Conservation (phyloP, 2,113 vertebrate genomes). For the Rhinoptilus africanus region DNA sequence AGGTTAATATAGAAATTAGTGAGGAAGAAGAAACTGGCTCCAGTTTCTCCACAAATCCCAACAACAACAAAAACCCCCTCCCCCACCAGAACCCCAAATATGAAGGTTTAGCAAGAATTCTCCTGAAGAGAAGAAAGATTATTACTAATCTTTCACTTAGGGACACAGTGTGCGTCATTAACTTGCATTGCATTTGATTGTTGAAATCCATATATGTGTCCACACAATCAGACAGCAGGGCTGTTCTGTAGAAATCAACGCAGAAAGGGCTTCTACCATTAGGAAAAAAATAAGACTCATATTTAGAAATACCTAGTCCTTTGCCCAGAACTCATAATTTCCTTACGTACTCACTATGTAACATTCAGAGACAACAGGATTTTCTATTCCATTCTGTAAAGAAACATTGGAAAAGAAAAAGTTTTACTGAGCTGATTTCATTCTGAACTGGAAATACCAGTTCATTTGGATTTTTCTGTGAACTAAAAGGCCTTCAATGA, state of each 20-base stretch:
- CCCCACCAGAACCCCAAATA: neutral
- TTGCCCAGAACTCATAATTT: neutral
- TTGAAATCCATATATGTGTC: neutral
- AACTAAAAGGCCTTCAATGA: neutral
- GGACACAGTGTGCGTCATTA: neutral
- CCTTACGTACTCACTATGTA: neutral
- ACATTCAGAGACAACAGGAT: neutral
- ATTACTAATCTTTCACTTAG: neutral
- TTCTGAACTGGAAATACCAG: neutral
- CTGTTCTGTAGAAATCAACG: neutral
- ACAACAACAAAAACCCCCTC: neutral
- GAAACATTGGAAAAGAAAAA: neutral
- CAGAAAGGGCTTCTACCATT: neutral
- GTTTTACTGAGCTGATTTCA: neutral
- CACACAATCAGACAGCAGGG: neutral
- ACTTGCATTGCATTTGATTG: neutral
- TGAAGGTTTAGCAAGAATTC: neutral
- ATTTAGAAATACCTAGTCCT: neutral
- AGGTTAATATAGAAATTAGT: neutral
- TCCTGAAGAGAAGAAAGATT: neutral
- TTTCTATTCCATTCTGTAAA: neutral
- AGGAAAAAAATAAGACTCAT: neutral
- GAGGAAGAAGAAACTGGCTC: neutral
- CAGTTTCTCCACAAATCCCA: neutral
- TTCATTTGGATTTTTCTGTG: neutral